Base-by-base conservation (phyloP, 2,113 vertebrate species). In the Picathartes gymnocephalus region DNA sequence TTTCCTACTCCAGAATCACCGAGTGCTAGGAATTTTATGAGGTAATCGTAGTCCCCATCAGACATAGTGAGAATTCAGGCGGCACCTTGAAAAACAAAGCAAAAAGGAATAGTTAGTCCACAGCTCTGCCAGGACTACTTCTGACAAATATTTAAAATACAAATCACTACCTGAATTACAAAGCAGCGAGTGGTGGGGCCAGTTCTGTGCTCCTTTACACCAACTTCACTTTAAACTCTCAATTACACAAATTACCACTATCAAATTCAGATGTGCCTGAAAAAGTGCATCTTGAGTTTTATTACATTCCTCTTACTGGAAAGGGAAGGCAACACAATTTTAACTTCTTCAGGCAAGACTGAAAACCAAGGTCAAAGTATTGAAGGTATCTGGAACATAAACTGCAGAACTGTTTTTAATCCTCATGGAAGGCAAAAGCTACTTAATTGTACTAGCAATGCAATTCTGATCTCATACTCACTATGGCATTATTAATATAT, bases 1-100 rank as follows among this genome's bases (percentile, higher is more conserved):
- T 99, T 99, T 87, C 99, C 99, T 71, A 99, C 99, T 48, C 99
- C 99, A 48, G 99, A 99, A 91, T 99, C 99, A 44, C 99, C 99
- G 0, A 99, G 98, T 18, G 99, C 99, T 95, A 99, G 97, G 97
- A 99, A 99, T 95, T 99, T 99, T 98, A 99, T 99, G 97, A 99
- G 99, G 98, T 99, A 99, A 98, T 99, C 99, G 10, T 99, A 99
- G 81, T 99, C 99, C 97, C 99, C 99, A 98, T 99, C 99, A 98
- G 98, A 99, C 99, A 99, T 99, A 95, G 98, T 98, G 98, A 98
- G 94, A 82, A 92, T 90, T 97, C 97, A 96, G 97, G 88, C 95
- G 48, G 97, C 98, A 98, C 97, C 98, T 98, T 89, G 33, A 94
- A 98, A 97, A 71, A 79, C 33, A 95, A 95, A 80, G 71, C 16